Evolutionary conservation across 2,797 vertebrate species (phyloP).

Genomic region (Catamblyrhynchus diadema): DNA sequence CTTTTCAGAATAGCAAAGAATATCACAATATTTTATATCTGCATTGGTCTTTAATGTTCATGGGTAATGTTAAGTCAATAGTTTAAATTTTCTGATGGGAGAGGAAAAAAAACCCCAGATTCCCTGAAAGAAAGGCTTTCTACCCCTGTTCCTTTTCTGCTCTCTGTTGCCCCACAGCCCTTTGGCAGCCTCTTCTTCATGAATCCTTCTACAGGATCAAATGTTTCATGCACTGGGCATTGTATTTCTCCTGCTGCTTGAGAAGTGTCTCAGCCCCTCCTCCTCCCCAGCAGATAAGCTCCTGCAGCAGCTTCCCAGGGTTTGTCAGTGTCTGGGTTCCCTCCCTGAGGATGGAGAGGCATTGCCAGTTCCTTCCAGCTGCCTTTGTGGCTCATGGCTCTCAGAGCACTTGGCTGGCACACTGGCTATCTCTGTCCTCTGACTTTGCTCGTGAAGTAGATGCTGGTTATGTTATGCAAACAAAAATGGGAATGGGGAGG

Average conservation of each 20-base stretch:
- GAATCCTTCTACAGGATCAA: background rate
- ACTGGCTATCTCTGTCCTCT: background rate
- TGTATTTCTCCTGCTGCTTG: background rate
- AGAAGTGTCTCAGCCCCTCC: background rate
- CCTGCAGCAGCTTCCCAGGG: background rate
- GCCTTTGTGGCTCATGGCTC: background rate
- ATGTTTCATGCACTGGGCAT: background rate
- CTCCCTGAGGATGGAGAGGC: background rate
- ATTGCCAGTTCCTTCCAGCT: background rate
- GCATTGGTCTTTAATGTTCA: conserved; percentile 2
- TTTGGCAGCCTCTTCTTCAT: background rate
- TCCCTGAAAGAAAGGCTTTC: background rate
- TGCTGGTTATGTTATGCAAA: background rate
- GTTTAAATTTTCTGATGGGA: conserved; percentile 37
- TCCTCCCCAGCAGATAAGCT: background rate
- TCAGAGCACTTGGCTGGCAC: background rate
- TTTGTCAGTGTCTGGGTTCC: background rate
- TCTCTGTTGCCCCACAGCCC: background rate
- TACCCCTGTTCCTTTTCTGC: background rate
- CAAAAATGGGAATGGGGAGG: background rate
- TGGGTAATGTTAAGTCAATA: background rate
- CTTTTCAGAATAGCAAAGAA: background rate
- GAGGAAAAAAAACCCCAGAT: background rate
- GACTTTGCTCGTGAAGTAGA: background rate
- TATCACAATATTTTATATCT: background rate